Evolutionary conservation across 92 coral and sea anemone species (phyloP).

Genomic region (Actinernus sp.): DNA sequence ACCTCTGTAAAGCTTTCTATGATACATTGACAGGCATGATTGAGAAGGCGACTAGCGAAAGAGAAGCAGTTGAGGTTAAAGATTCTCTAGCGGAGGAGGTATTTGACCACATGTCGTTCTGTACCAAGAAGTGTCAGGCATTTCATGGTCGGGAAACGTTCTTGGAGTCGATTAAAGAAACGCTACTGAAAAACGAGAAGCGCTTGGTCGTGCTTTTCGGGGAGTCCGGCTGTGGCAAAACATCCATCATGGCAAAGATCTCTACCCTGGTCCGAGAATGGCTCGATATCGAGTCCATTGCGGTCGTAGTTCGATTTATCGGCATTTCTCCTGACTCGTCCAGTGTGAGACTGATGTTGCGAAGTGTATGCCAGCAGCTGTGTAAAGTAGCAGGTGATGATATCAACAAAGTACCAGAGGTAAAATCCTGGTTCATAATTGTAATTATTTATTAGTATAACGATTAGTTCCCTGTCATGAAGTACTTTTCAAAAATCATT

Average conservation of each 20-base stretch:
- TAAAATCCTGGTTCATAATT: too few species aligned
- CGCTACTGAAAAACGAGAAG: conserved; percentile 33
- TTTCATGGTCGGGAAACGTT: conserved; percentile 90
- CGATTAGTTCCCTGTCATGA: too few species aligned
- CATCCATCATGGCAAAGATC: conserved; percentile 93
- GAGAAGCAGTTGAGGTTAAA: conserved; percentile 54
- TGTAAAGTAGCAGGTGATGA: conserved; percentile 66
- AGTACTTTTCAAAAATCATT: too few species aligned
- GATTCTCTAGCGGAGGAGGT: conserved; percentile 82
- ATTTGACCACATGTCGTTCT: conserved; percentile 82
- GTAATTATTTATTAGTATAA: too few species aligned
- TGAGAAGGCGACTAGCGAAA: conserved; percentile 68
- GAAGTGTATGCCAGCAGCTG: conserved; percentile 91
- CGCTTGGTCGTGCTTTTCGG: conserved; percentile 80
- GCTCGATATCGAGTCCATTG: conserved; percentile 55
- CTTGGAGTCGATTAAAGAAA: conserved; percentile 52
- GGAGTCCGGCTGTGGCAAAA: conserved; percentile 96
- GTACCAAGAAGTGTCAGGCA: conserved; percentile 80
- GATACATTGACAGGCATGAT: conserved; percentile 73
- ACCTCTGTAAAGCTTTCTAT: conserved; percentile 76
- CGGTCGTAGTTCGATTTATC: conserved; percentile 83
- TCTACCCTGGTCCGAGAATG: conserved; percentile 53
- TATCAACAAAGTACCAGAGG: conserved; percentile 74
- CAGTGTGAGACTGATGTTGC: conserved; percentile 71
- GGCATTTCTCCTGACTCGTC: conserved; percentile 96